These are phyloP conservation scores for Julus scanicus DNA, from an alignment of 2,888 invertebrate genomes.

Conservation along the genomic window DNA sequence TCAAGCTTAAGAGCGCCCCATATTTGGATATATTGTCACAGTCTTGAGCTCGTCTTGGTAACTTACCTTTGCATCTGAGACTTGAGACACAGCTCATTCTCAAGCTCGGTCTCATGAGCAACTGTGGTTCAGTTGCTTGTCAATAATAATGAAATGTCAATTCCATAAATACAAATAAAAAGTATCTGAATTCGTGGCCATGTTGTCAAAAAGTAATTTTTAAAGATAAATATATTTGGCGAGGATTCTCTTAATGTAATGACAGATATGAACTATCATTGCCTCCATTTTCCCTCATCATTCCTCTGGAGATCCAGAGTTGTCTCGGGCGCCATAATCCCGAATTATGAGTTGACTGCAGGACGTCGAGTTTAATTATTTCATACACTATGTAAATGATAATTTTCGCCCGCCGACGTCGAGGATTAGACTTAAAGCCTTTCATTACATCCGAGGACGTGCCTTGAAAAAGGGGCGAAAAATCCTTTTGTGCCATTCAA, in stretches of 20 bases:
- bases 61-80: too few relatives aligned
- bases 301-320: neutral
- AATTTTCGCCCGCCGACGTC: slow-evolving; percentile 52
- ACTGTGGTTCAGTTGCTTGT: too few relatives aligned
- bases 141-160: too few relatives aligned
- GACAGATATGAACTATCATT: slow-evolving; percentile 22
- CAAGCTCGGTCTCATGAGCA: too few relatives aligned
- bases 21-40: too few relatives aligned
- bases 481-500: slow-evolving; percentile 54
- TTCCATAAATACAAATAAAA: too few relatives aligned
- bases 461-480: slow-evolving; percentile 47
- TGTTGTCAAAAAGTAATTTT: too few relatives aligned
- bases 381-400: slow-evolving; percentile 56
- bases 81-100: too few relatives aligned
- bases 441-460: slow-evolving; percentile 54
- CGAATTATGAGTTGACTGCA: slow-evolving; percentile 55
- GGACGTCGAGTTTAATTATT: slow-evolving; percentile 57
- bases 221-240: too few relatives aligned
- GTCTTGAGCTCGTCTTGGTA: too few relatives aligned
- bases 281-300: slow-evolving; percentile 32
- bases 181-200: too few relatives aligned
- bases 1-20: too few relatives aligned
- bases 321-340: slow-evolving; percentile 44
- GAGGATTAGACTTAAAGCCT: slow-evolving; percentile 53
- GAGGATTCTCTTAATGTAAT: neutral